Evolutionary conservation across 2,888 invertebrate species (phyloP), one percentile per base, ranked within the genome.

Genomic region (Morpho helenor): DNA sequence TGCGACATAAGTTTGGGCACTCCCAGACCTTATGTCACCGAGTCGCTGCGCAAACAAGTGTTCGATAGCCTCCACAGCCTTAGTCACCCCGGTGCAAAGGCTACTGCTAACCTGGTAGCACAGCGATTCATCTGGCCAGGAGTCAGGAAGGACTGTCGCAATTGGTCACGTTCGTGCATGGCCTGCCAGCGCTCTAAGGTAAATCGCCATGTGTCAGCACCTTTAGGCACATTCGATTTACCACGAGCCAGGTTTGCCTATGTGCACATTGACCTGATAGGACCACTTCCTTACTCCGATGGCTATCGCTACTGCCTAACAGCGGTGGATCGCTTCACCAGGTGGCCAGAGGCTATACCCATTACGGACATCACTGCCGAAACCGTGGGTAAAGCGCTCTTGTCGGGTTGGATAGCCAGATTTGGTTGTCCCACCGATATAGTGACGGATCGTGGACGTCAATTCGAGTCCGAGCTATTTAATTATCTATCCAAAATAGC

Each of bases 81-180:
- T n/a, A n/a, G n/a, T n/a, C n/a, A n/a, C n/a, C n/a, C n/a, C n/a
- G 56, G 59, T 9, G 41, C 49, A 49, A 56, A 49, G 5, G 47
- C 59, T 7, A 51, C 59, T 7, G 53, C 44, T 0, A 56, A 49
- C 7, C 39, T 82, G 2, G 66, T 84, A 0, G 51, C 73, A 0
- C 48, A 75, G 39, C 67, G 77, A 0, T 84, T 69, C 48, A 74
- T 83, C 0, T 83, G 82, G 82, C 80, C 79, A 0, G 66, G 67
- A 1, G 68, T 84, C 0, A 69, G 74, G 0, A 63, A 60, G 7
- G 78, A 84, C 52, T 74, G 72, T 52, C 53, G 70, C 0, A 47
- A 61, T 0, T 82, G 79, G 80, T 65, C 74, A 1, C 66, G 64
- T 4, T 49, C 62, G 2, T 80, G 80, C 55, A 46, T 70, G 5